Conservation (phyloP, 2,113 vertebrate species). For the Mustela nigripes region DNA sequence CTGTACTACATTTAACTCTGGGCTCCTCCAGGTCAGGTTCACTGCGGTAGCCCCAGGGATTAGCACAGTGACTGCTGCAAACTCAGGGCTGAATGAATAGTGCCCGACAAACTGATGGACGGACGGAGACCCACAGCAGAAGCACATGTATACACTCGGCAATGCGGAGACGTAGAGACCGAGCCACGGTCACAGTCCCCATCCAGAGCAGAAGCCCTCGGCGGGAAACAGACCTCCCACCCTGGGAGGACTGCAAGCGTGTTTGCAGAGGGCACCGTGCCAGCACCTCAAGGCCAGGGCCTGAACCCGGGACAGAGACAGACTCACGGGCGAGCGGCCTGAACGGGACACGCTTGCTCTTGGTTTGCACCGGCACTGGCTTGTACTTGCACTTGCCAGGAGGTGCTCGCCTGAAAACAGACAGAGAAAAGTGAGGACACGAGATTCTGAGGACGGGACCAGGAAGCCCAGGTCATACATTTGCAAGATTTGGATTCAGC, state of each 20-base stretch:
- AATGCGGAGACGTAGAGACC: accelerated
- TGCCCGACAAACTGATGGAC: not conserved
- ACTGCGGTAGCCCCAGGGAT: not conserved
- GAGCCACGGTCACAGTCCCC: not conserved
- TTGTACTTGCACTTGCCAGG: constrained; percentile 92
- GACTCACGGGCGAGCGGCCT: constrained; percentile 90
- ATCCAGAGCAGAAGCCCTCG: not conserved
- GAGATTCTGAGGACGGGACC: not conserved
- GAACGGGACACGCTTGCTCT: constrained; percentile 89
- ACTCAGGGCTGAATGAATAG: not conserved
- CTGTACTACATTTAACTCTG: not conserved
- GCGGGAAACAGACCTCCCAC: not conserved
- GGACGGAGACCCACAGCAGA: not conserved
- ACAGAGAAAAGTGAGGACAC: not conserved
- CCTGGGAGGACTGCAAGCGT: accelerated
- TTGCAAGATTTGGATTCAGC: not conserved
- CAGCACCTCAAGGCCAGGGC: accelerated
- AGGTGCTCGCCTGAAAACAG: constrained; percentile 90
- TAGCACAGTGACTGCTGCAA: not conserved
- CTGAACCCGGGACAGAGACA: not conserved
- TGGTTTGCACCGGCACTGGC: constrained; percentile 89
- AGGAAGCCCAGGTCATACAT: not conserved
- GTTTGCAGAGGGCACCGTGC: no score
- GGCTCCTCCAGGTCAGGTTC: not conserved
- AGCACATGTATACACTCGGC: not conserved